Base-by-base conservation (phyloP, 2,888 invertebrate species). In the Amitus sp. region DNA sequence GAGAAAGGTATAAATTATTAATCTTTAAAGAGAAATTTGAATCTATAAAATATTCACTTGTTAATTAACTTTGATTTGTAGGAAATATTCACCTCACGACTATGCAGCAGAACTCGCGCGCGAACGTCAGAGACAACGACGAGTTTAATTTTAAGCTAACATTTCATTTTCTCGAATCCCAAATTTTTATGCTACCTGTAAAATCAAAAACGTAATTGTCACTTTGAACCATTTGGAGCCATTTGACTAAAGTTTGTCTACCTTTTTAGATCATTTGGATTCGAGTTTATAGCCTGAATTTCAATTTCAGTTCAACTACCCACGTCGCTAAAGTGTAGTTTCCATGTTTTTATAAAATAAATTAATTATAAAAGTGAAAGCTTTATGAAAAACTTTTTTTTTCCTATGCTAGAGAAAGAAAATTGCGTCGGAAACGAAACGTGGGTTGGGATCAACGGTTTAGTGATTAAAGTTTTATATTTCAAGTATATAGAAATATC, bases 121-220 rank as follows among this genome's bases (percentile, higher is more conserved):
- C 39, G 83, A 83, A 68, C 74, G 73, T 58, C 83, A 83, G 58
- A 76, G 83, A 67, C 83, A 83, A 75, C 78, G 80, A 70, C 76
- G 75, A 68, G 73, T 73, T 66, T 80, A 62, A 80, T 60, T 53
- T 23, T 47, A 23, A 55, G 23, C 43, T 55, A 55, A 55, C 13
- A 19, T 53, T n/a, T n/a, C n/a, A n/a, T n/a, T n/a, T n/a, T n/a
- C n/a, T n/a, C n/a, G n/a, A n/a, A n/a, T n/a, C n/a, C n/a, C n/a
- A n/a, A n/a, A n/a, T n/a, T n/a, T n/a, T n/a, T n/a, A n/a, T n/a
- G n/a, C n/a, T n/a, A n/a, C n/a, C n/a, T n/a, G n/a, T n/a, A n/a
- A n/a, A n/a, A n/a, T n/a, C n/a, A n/a, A n/a, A n/a, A n/a, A n/a
- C n/a, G n/a, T n/a, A n/a, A n/a, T n/a, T n/a, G n/a, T n/a, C n/a